Conservation (phyloP, 2,888 invertebrate species). For the Noctua janthina region DNA sequence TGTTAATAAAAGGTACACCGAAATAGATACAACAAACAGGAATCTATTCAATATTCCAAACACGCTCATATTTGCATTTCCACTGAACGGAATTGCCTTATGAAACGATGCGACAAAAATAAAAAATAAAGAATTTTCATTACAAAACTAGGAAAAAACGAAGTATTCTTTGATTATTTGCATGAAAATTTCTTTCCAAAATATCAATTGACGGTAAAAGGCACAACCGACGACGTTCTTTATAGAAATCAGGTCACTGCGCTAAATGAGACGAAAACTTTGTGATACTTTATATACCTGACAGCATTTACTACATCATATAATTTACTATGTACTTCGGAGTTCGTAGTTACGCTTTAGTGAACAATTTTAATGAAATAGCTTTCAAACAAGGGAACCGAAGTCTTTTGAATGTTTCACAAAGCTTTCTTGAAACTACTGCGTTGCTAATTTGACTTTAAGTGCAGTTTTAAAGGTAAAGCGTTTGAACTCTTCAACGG, state of each 20-base stretch:
- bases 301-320: not conserved
- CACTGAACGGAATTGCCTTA: constrained; percentile 10
- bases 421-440: constrained; percentile 10
- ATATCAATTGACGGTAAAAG: constrained; percentile 55
- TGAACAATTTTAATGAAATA: constrained; percentile 43
- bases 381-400: constrained; percentile 16
- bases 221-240: constrained; percentile 29
- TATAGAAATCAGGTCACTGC: constrained; percentile 60
- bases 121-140: not conserved
- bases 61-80: constrained; percentile 38
- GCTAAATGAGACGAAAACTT: constrained; percentile 34
- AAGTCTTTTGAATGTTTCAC: constrained; percentile 10
- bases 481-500: constrained; percentile 7
- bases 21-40: constrained; percentile 17
- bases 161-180: not conserved
- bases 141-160: not conserved
- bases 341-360: not conserved
- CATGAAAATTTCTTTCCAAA: constrained; percentile 10
- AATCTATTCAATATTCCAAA: constrained; percentile 40
- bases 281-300: not conserved
- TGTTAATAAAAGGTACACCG: not conserved
- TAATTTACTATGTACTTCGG: not conserved
- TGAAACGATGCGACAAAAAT: constrained; percentile 12
- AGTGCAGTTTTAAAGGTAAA: constrained; percentile 11
- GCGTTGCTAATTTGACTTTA: constrained; percentile 15